Base-by-base conservation (phyloP, 53 echinoderm and acorn worm species). In the Echinometra lucunter region DNA sequence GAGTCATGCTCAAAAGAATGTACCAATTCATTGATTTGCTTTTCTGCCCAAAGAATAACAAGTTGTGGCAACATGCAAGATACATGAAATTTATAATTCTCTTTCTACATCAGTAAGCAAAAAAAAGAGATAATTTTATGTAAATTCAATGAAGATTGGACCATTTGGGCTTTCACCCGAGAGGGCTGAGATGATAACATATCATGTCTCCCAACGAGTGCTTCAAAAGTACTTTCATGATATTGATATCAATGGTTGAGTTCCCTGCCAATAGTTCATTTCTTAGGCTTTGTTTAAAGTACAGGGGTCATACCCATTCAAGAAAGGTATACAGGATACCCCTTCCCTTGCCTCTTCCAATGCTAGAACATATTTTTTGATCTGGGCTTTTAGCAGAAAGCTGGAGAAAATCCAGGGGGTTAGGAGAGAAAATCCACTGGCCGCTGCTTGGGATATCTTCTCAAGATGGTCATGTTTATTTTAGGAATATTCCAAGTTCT, bases 401-500 rank as follows among this genome's bases (percentile, higher is more conserved):
- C 85, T 85, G n/a, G 27, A 10, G 12, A 85, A 53, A 85, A 27
- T n/a, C n/a, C 85, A 47, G 44, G 85, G 85, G 27, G 27, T 85
- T 85, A 85, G 85, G 15, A 30, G 49, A 85, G 85, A 85, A 85
- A 85, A 85, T 85, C 85, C 85, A 85, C 27, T 49, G 49, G 85
- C n/a, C 85, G 27, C 49, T 85, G 85, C n/a, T 47, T n/a, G 49
- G 28, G 85, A 85, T 85, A 85, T 16, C 49, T 12, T 49, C 85
- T 49, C 85, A 85, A 85, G 85, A 85, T 85, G 85, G 3, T 28
- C 53, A 7, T 85, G 85, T 85, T 85, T 85, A 85, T 85, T 85
- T 85, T 85, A 85, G 85, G 85, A 85, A 85, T 85, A 85, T 45
- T 85, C 85, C 85, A 85, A 85, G 85, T 85, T 85, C 85, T 85